A percentile compares a stretch with the other conserved stretches of the same genome.
phyloP scores from a whole-genome alignment of 1,140 invertebrate species.

The Calycopis cecrops region DNA sequence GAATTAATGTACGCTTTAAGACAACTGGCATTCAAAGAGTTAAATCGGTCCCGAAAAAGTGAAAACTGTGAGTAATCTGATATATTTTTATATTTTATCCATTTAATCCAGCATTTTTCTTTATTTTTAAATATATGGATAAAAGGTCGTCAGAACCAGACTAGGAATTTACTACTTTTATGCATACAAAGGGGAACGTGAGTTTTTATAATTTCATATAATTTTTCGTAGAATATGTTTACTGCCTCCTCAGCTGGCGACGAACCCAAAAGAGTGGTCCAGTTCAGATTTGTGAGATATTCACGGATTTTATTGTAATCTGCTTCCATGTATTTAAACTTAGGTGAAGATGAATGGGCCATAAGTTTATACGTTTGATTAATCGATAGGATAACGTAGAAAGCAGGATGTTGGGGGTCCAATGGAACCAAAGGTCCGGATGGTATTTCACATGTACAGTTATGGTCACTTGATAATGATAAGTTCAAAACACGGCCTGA shows the following conservation, averaged over 20 bases:
- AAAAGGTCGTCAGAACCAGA: slow-evolving; percentile 11
- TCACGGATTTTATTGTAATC: not conserved
- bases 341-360: not conserved
- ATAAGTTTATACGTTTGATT: not conserved
- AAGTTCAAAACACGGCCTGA: too few relatives aligned
- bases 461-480: too few relatives aligned
- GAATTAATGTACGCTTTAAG: not conserved
- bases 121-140: slow-evolving; percentile 16
- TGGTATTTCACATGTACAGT: too few relatives aligned
- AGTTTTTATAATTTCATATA: too few relatives aligned
- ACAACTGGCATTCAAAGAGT: not conserved
- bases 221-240: too few relatives aligned
- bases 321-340: not conserved
- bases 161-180: too few relatives aligned
- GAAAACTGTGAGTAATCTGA: slow-evolving; percentile 12
- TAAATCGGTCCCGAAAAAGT: not conserved
- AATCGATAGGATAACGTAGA: too few relatives aligned
- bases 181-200: too few relatives aligned
- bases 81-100: slow-evolving; percentile 18
- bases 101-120: slow-evolving; percentile 13
- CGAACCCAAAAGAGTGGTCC: too few relatives aligned
- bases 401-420: too few relatives aligned
- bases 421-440: too few relatives aligned
- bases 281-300: not conserved
- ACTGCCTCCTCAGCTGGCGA: too few relatives aligned